These are phyloP conservation scores for Conger conger DNA, from an alignment of 2,113 vertebrate species.

Conservation along the genomic window DNA sequence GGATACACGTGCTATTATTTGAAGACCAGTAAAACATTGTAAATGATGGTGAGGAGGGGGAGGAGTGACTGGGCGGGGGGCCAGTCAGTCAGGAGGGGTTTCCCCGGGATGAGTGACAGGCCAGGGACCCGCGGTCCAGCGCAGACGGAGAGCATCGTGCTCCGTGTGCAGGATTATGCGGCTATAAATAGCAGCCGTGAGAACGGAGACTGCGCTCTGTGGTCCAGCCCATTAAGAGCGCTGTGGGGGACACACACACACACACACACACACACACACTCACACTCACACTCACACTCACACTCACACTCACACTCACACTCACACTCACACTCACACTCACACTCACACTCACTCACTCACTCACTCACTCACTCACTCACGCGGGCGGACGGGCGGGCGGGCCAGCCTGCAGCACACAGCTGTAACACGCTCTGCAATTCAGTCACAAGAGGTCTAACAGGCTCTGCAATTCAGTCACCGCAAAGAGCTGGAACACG, in stretches of 20 bases:
- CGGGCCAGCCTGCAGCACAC: constrained; percentile 36
- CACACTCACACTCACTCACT: too few relatives aligned
- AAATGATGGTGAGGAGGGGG: too few relatives aligned
- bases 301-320: too few relatives aligned
- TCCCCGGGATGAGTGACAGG: background rate
- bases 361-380: too few relatives aligned
- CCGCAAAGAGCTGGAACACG: constrained; percentile 36
- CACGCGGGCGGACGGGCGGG: too few relatives aligned
- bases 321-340: too few relatives aligned
- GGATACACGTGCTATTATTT: too few relatives aligned
- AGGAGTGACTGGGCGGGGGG: too few relatives aligned
- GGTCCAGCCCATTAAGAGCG: constrained; percentile 46
- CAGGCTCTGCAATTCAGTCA: constrained; percentile 39
- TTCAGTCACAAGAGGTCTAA: constrained; percentile 27
- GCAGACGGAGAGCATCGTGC: constrained; percentile 49
- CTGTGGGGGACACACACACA: constrained; percentile 25
- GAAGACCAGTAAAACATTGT: too few relatives aligned
- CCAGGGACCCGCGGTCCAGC: background rate
- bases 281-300: too few relatives aligned
- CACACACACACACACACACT: too few relatives aligned
- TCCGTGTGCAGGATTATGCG: constrained; percentile 60
- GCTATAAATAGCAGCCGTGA: constrained; percentile 61
- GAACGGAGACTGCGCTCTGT: constrained; percentile 55
- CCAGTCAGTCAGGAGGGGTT: background rate
- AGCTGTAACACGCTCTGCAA: constrained; percentile 44